Evolutionary conservation across 2,797 vertebrate genomes (phyloP).

Genomic region (Rhinogobio ventralis): DNA sequence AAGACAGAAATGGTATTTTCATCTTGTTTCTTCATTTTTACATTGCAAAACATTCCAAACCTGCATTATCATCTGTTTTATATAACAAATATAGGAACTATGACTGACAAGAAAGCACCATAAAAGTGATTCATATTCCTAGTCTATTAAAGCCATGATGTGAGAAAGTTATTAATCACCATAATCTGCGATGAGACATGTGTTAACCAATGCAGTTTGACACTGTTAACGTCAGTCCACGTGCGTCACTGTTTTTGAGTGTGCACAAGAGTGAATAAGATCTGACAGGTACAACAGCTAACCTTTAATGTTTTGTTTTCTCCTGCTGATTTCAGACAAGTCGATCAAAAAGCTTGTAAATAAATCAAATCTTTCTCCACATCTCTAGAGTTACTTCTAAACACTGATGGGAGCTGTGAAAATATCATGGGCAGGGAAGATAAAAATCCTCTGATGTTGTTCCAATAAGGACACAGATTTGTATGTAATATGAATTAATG

Average conservation of each 20-base stretch:
- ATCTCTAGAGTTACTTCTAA: background rate
- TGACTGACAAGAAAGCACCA: background rate
- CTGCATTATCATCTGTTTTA: background rate
- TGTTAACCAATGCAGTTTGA: background rate
- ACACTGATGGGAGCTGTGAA: background rate
- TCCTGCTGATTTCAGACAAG: background rate
- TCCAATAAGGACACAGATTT: background rate
- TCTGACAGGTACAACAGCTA: background rate
- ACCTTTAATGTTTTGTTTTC: conserved; percentile 10
- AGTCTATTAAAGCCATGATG: background rate
- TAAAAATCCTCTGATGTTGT: background rate
- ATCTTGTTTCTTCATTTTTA: background rate
- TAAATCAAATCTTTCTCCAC: background rate
- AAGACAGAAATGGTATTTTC: background rate
- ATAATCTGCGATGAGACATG: background rate
- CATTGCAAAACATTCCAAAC: too few species aligned
- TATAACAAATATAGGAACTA: background rate
- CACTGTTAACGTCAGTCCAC: background rate
- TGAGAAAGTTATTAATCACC: background rate
- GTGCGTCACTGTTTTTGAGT: conserved; percentile 12
- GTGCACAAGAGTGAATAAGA: background rate
- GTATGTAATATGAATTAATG: background rate
- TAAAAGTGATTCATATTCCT: background rate
- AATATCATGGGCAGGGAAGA: background rate
- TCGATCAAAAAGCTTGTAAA: background rate